Evolutionary conservation across 1,140 invertebrate genomes (phyloP).

Genomic region (Paraescarpia echinospica): DNA sequence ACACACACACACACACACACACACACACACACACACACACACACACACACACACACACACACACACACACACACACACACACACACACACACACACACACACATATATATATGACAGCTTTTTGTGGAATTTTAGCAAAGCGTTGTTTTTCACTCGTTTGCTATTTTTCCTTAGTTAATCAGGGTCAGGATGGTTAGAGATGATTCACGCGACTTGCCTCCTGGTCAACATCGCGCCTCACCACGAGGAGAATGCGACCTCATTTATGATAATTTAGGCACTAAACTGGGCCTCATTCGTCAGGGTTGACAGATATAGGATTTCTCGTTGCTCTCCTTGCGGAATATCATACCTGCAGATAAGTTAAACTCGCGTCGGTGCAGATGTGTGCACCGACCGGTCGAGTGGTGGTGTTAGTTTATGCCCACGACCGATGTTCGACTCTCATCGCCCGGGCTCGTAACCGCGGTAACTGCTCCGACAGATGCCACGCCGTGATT

Average conservation of each 20-base stretch:
- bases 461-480: neutral
- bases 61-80: too few species aligned
- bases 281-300: neutral
- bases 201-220: too few species aligned
- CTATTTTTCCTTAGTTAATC: too few species aligned
- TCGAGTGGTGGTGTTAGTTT: neutral
- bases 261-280: neutral
- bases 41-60: too few species aligned
- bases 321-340: neutral
- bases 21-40: too few species aligned
- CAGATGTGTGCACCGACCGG: neutral
- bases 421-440: neutral
- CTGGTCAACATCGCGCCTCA: neutral
- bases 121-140: too few species aligned
- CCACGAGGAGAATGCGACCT: neutral
- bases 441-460: neutral
- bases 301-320: neutral
- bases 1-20: too few species aligned
- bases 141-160: too few species aligned
- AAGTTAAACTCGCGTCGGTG: neutral
- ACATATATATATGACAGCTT: too few species aligned
- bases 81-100: too few species aligned
- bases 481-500: neutral
- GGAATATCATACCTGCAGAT: neutral
- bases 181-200: too few species aligned